A percentile compares a stretch with the other conserved stretches of the same genome.
Conservation (phyloP, 2,797 vertebrate species). For the Gymnodraco acuticeps region DNA sequence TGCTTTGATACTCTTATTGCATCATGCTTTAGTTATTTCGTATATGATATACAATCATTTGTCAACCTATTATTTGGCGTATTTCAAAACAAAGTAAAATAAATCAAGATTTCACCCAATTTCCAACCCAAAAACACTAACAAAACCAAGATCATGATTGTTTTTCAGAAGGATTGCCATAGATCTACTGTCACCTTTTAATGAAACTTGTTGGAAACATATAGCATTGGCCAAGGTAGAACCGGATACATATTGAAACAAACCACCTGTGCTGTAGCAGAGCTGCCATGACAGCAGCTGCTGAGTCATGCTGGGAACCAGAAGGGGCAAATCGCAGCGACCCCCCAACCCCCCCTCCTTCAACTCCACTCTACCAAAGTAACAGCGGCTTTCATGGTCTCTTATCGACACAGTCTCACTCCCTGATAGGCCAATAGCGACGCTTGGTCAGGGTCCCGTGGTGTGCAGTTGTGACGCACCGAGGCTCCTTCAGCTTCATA, state of each 20-base stretch:
- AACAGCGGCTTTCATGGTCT: not conserved
- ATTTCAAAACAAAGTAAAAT: constrained; percentile 6
- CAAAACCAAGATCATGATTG: too few species aligned
- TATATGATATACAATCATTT: not conserved
- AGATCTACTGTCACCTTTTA: too few species aligned
- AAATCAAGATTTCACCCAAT: constrained; percentile 10
- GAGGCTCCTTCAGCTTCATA: too few species aligned
- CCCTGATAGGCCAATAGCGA: too few species aligned
- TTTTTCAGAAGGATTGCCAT: too few species aligned
- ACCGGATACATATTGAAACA: too few species aligned
- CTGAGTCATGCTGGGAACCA: not conserved
- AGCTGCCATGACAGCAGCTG: constrained; percentile 17
- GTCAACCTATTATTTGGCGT: not conserved
- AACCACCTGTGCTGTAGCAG: not conserved
- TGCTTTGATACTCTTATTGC: not conserved
- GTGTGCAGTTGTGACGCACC: too few species aligned
- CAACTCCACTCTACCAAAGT: constrained; percentile 1
- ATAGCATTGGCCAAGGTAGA: too few species aligned
- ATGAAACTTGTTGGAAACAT: too few species aligned
- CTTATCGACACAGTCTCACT: too few species aligned
- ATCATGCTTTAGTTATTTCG: not conserved
- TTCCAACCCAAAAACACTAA: not conserved
- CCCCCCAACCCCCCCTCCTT: not conserved
- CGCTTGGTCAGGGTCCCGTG: too few species aligned
- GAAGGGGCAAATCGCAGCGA: not conserved